Evolutionary conservation across 2,888 invertebrate species (phyloP), one percentile per base, ranked within the genome.

Genomic region (Plemyria rubiginata): DNA sequence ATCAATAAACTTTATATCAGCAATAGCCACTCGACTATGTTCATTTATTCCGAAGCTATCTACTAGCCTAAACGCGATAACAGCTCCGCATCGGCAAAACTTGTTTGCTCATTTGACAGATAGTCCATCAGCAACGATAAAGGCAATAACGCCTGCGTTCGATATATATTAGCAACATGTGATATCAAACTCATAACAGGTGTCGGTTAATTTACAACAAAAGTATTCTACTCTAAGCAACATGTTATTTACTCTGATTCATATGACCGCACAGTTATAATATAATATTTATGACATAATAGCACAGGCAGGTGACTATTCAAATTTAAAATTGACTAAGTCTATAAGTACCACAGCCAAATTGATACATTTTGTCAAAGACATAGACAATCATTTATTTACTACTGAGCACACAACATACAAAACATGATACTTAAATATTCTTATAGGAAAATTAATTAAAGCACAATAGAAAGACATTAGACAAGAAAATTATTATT

Each of bases 81-180:
- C 78, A 71, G 70, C 73, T 76, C 75, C 77, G 74, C 70, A 68
- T 73, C 72, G 71, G 70, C 76, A 74, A 79, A 81, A 83, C 78
- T 78, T 79, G 84, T 80, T 82, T 80, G 80, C 77, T 80, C 79
- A 86, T 86, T 82, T 84, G 85, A 85, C 84, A 86, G 85, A 83
- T 84, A 87, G 86, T 84, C 84, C 82, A 84, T 81, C 82, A 80
- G 70, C 68, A 66, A 57, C 68, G 85, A 88, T 86, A 86, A 81
- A 73, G 76, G 73, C 71, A 74, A 78, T 79, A 78, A 78, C 75
- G 72, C 66, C 77, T 73, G 65, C 61, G 77, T 77, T 76, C 68
- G 71, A 82, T 85, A 84, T 70, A 81, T 85, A 83, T 81, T 81
- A 83, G 77, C 77, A 77, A 82, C 79, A 75, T 71, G 72, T 77